These are phyloP conservation scores for Luperina nickerlii DNA, from an alignment of 2,888 invertebrate species.

Conservation along the genomic window DNA sequence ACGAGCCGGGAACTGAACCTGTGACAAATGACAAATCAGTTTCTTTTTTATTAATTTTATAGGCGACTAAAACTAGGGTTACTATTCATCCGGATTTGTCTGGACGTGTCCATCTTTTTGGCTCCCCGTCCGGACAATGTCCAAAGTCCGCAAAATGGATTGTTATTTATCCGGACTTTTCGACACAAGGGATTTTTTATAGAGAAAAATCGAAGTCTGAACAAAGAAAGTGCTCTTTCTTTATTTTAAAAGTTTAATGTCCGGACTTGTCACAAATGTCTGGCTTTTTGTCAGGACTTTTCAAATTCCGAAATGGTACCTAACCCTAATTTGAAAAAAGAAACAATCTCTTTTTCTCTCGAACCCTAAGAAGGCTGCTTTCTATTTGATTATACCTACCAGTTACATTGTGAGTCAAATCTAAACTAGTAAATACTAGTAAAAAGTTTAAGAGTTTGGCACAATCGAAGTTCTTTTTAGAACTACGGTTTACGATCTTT, in stretches of 20 bases:
- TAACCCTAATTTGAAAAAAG: neutral
- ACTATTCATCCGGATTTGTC: neutral
- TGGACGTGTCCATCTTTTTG: neutral
- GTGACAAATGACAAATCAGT: constrained; percentile 67
- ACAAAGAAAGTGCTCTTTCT: neutral
- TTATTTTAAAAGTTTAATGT: neutral
- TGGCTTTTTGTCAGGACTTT: neutral
- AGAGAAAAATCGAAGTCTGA: neutral
- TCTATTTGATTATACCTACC: neutral
- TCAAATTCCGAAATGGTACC: neutral
- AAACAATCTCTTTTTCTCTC: neutral
- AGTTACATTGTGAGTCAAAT: constrained; percentile 2
- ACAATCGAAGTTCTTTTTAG: constrained; percentile 18
- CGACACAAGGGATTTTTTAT: neutral
- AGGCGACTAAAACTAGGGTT: neutral
- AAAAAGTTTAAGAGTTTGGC: constrained; percentile 20
- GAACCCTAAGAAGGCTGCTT: neutral
- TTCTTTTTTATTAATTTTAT: constrained; percentile 52
- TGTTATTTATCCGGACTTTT: neutral
- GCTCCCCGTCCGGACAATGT: neutral
- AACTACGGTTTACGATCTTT: constrained; percentile 9
- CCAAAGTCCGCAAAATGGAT: rapidly evolving
- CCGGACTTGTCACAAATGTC: neutral
- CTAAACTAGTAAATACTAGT: constrained; percentile 3
- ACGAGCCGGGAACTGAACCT: constrained; percentile 96